Conservation (phyloP, 2,888 invertebrate genomes). For the Acronicta alni region DNA sequence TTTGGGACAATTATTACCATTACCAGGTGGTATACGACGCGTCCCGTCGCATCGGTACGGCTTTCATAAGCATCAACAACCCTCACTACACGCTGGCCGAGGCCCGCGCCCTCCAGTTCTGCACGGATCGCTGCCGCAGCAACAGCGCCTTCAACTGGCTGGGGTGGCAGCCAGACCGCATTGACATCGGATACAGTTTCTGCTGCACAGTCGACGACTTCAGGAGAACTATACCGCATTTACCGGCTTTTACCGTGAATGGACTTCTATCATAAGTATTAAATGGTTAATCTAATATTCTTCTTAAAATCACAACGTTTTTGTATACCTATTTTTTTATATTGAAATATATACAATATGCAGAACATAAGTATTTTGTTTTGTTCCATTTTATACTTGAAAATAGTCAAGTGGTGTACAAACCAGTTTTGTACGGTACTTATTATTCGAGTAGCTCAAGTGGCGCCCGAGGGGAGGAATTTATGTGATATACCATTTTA, state of each 20-base stretch:
- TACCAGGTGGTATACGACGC: slow-evolving; percentile 89
- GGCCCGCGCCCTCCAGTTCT: slow-evolving; percentile 81
- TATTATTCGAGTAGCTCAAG: too few species aligned
- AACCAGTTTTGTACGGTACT: too few species aligned
- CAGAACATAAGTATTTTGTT: too few species aligned
- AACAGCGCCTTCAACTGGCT: slow-evolving; percentile 90
- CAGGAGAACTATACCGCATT: slow-evolving; percentile 82
- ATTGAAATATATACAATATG: neutral
- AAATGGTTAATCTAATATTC: neutral
- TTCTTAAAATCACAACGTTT: too few species aligned
- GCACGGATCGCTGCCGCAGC: slow-evolving; percentile 87
- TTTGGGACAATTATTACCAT: neutral
- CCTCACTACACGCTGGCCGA: slow-evolving; percentile 85
- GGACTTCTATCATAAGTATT: slow-evolving; percentile 72
- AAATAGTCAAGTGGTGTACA: too few species aligned
- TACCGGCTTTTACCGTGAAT: slow-evolving; percentile 86
- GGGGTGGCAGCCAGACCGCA: slow-evolving; percentile 86
- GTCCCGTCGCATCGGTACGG: slow-evolving; percentile 84
- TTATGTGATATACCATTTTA: neutral
- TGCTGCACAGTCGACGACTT: slow-evolving; percentile 90
- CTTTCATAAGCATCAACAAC: slow-evolving; percentile 91
- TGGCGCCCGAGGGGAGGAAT: neutral
- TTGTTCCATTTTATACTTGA: too few species aligned
- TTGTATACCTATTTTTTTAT: too few species aligned
- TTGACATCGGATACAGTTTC: slow-evolving; percentile 89